These are phyloP conservation scores for Coregonus sp. DNA, from an alignment of 2,797 vertebrate species.

Conservation along the genomic window DNA sequence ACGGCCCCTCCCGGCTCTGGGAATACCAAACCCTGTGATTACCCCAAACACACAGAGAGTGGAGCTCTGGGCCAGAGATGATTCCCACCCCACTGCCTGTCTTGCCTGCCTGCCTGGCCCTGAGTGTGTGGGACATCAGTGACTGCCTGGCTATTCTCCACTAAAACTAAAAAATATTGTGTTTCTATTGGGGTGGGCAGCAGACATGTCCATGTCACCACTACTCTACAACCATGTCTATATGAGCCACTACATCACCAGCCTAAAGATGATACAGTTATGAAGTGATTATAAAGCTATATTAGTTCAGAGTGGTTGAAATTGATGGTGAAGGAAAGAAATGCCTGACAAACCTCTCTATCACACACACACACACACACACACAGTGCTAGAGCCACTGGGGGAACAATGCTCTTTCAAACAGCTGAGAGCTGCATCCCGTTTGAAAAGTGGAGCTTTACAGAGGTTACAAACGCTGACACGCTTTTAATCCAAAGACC, in stretches of 20 bases:
- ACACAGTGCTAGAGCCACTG: slow-evolving; percentile 26
- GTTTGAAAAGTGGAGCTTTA: slow-evolving; percentile 80
- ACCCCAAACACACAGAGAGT: slow-evolving; percentile 71
- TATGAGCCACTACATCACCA: background rate
- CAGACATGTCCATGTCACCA: background rate
- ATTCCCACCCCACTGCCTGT: slow-evolving; percentile 37
- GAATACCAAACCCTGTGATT: slow-evolving; percentile 81
- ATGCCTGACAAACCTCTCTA: slow-evolving; percentile 17
- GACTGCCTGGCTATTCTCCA: slow-evolving; percentile 24
- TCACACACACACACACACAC: slow-evolving; percentile 23
- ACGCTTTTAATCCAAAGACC: slow-evolving; percentile 66
- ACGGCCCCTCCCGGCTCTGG: slow-evolving; percentile 74
- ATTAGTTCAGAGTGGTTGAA: slow-evolving; percentile 21
- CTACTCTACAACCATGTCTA: background rate
- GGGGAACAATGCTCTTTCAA: slow-evolving; percentile 68
- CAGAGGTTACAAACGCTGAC: slow-evolving; percentile 70
- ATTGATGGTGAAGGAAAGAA: slow-evolving; percentile 52
- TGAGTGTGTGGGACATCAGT: slow-evolving; percentile 16
- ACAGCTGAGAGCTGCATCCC: slow-evolving; percentile 80
- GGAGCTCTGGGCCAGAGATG: slow-evolving; percentile 54
- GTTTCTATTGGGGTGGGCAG: background rate
- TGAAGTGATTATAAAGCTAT: background rate
- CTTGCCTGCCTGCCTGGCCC: slow-evolving; percentile 15
- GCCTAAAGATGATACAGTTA: background rate
- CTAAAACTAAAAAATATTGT: background rate